Base-by-base conservation (phyloP, 2,113 vertebrate species). In the Phrynosoma platyrhinos region DNA sequence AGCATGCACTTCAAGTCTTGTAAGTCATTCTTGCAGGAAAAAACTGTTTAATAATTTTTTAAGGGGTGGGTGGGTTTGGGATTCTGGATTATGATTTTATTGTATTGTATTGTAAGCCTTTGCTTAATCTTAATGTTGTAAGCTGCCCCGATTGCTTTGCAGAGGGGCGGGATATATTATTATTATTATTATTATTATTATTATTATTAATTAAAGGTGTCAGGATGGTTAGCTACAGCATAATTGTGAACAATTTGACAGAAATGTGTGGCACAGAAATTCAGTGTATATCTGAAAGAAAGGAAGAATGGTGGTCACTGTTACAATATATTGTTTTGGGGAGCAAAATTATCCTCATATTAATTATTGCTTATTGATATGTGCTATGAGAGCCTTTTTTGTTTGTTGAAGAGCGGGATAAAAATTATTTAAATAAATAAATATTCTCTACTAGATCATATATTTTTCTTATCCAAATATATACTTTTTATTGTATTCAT, bases 221-320 rank as follows among this genome's bases (percentile, higher is more conserved):
- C 58, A 66, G 30, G 4, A 47, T 66, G 30, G 64, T 85, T 42
- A n/a, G 8, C 55, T 77, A 40, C 27, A 77, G 55, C 72, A 77
- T 16, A 85, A 76, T 14, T 77, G 9, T 40, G 36, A 85, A n/a
- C 55, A 64, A 27, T 72, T 14, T 85, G 58, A 1, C 64, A 77
- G 84, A 77, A 77, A 77, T 64, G 14, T 85, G 58, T 64, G 40
- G 74, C 36, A 77, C 27, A 77, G 14, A 85, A 77, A 47, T n/a
- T 75, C 40, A 85, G 40, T 42, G 55, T 40, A 23, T 27, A 40
- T 77, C 36, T 30, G 64, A 66, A 30, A 30, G 23, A 77, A 42
- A 75, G 32, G 32, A 12, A 2, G 32, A 55, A 75, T 62, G 32
- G 52, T 40, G 20, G 13, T 62, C 52, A 27, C 4, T 32, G 55